phyloP scores from a whole-genome alignment of 2,113 vertebrate genomes.

The Zosterops pallidus region DNA sequence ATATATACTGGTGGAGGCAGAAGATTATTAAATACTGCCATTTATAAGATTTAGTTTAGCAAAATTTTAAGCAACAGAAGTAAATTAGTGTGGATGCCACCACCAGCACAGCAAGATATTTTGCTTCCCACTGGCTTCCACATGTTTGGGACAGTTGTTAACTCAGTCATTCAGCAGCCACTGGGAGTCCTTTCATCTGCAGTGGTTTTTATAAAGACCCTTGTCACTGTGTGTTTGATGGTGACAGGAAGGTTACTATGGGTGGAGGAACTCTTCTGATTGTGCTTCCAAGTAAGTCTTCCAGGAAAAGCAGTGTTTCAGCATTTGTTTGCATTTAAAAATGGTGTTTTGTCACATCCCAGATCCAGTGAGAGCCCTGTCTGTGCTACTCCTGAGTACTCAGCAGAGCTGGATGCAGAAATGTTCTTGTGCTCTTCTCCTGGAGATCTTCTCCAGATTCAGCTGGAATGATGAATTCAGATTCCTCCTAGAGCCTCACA shows the following conservation, averaged over 20 bases:
- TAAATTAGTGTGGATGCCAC: not conserved
- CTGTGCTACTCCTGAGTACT: accelerated
- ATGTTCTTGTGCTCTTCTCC: not conserved
- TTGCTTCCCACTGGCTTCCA: not conserved
- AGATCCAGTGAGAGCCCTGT: not conserved
- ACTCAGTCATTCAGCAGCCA: accelerated
- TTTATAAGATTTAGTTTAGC: not conserved
- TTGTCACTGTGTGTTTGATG: not conserved
- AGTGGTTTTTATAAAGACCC: not conserved
- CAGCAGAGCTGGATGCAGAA: not conserved
- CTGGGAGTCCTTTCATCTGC: not conserved
- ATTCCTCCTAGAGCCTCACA: not conserved
- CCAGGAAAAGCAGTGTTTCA: not conserved
- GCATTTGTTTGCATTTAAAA: not conserved
- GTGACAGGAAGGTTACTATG: not conserved
- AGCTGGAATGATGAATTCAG: not conserved
- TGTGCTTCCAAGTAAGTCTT: slow-evolving; percentile 21
- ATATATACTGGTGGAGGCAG: not conserved
- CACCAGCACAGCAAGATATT: not conserved
- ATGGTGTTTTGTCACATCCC: not conserved
- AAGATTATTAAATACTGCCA: not conserved
- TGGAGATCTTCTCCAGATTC: not conserved
- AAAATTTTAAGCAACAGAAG: not conserved
- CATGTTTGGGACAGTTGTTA: not conserved
- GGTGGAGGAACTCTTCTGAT: not conserved